Base-by-base conservation (phyloP, 2,797 vertebrate genomes). In the Chelmon rostratus region DNA sequence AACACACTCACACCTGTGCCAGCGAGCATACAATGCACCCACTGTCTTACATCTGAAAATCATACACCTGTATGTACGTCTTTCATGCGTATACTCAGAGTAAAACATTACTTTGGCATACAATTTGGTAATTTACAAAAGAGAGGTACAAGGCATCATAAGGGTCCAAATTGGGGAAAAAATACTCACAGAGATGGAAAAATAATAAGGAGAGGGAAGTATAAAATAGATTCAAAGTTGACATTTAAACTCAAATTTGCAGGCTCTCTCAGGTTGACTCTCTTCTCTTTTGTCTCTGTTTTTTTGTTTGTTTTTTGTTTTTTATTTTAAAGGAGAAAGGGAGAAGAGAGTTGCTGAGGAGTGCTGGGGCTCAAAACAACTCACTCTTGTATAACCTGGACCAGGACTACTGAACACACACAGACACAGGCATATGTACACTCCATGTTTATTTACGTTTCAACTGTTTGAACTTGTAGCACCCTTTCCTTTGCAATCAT, bases 281-380 rank as follows among this genome's bases (percentile, higher is more conserved):
- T 96, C 95, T 96, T 95, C 96, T 96, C 95, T 96, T 96, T 89
- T 96, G 92, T 96, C 93, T 96, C 95, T 96, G 90, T 95, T 95
- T 93, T 42, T 42, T 42, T 42, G 2, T 13, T 42, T 40, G 40
- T 6, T 40, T 93, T 46, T 47, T 2, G 19, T 47, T 47, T 47
- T 47, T 16, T 3, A 47, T 54, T 95, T 93, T 95, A 87, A 96
- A 95, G 97, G 96, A 96, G 95, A 97, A 96, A 94, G 96, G 95
- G 93, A 96, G 96, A 95, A 96, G 96, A 96, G 96, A 97, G 90
- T 93, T 93, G 89, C 91, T 95, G 93, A 88, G 94, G 94, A 88
- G 85, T 87, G 88, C 94, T 86, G 90, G 74, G 74, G 85, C 81
- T 92, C 92, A 93, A 91, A 94, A 92, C 92, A 92, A 91, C 94